Conservation (phyloP, 2,797 vertebrate species). For the Scarus forsteni region DNA sequence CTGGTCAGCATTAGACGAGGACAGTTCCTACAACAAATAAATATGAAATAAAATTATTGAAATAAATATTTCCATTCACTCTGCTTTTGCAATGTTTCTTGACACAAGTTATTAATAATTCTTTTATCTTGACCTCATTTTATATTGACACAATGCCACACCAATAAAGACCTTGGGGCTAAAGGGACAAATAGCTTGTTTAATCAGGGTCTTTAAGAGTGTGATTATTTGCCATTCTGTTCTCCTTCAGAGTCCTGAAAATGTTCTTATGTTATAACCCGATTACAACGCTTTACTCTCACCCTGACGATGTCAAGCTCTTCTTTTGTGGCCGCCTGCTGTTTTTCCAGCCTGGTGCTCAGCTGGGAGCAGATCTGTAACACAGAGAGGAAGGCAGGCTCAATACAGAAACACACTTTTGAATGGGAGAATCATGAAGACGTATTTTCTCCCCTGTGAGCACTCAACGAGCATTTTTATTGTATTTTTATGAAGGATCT, state of each 20-base stretch:
- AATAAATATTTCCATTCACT: no score
- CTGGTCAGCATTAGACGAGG: no score
- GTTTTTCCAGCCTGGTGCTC: constrained; percentile 95
- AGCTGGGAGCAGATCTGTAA: constrained; percentile 97
- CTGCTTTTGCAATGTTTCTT: neutral
- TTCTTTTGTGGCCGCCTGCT: constrained; percentile 94
- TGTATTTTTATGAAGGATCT: no score
- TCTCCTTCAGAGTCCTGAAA: neutral
- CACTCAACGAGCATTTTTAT: no score
- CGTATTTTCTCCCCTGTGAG: no score
- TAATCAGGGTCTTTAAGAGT: constrained; percentile 12
- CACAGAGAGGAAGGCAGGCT: constrained; percentile 20
- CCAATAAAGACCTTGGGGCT: constrained; percentile 16
- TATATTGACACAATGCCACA: neutral
- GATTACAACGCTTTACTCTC: constrained; percentile 56
- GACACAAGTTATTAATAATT: neutral
- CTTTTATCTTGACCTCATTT: constrained; percentile 5
- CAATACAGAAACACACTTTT: neutral
- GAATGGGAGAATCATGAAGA: no score
- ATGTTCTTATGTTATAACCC: no score
- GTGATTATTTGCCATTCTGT: constrained; percentile 6
- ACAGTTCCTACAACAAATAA: no score
- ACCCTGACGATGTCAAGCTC: constrained; percentile 97
- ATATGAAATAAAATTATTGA: no score
- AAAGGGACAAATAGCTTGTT: constrained; percentile 12